These are phyloP conservation scores for Dascyllus trimaculatus DNA, from an alignment of 2,113 vertebrate genomes.

Conservation along the genomic window DNA sequence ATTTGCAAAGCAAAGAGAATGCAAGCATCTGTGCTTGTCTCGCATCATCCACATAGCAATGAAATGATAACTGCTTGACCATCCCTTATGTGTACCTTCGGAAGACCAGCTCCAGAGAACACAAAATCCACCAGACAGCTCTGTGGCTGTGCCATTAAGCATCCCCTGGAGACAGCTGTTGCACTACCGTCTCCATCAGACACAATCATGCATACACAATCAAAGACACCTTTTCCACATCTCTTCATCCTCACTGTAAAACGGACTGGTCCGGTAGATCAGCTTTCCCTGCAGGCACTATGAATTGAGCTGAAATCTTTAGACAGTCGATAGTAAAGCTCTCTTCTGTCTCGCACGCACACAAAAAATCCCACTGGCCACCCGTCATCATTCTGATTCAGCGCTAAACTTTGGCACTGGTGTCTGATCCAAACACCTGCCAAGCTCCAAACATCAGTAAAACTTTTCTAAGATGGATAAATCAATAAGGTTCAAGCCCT, in stretches of 20 bases:
- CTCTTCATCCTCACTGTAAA: neutral
- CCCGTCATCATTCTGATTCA: neutral
- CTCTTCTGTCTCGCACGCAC: neutral
- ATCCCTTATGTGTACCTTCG: neutral
- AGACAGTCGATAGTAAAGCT: neutral
- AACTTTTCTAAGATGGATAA: constrained; percentile 37
- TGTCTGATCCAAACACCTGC: constrained; percentile 20
- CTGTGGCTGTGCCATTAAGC: constrained; percentile 2
- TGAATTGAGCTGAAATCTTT: neutral
- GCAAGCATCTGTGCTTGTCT: no score
- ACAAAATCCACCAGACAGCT: constrained; percentile 17
- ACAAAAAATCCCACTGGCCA: neutral
- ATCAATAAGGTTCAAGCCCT: constrained; percentile 19
- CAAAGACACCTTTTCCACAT: neutral
- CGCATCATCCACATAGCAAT: neutral
- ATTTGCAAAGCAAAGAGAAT: neutral
- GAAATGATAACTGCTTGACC: no score
- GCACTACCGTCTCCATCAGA: neutral
- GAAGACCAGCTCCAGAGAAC: neutral
- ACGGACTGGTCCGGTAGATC: constrained; percentile 2
- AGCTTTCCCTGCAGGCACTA: neutral
- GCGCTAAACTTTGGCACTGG: constrained; percentile 31
- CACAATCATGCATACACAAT: constrained; percentile 12
- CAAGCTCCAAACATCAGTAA: constrained; percentile 17
- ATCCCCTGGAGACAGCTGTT: constrained; percentile 5